phyloP scores from a whole-genome alignment of 2,113 vertebrate genomes.

The Ophthalmolycus amberensis region DNA sequence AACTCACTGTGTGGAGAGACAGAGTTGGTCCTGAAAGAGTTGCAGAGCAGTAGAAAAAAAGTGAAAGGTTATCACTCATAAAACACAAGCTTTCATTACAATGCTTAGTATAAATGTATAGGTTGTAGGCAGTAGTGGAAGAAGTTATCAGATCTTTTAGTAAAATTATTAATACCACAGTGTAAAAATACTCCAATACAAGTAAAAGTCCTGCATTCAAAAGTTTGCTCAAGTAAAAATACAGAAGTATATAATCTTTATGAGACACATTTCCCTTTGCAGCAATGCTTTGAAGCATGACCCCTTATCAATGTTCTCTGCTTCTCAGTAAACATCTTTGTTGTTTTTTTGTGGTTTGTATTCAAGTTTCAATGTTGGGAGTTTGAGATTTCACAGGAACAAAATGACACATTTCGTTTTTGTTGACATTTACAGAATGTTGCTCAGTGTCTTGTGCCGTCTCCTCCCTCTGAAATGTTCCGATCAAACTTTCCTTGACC shows the following conservation, averaged over 20 bases:
- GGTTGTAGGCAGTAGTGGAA: not conserved
- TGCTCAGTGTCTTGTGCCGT: constrained; percentile 42
- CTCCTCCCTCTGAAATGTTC: constrained; percentile 17
- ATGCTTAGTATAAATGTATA: not conserved
- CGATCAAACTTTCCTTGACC: constrained; percentile 4
- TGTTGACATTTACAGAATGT: constrained; percentile 22
- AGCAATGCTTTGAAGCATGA: not conserved
- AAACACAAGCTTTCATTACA: not conserved
- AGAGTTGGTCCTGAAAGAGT: not conserved
- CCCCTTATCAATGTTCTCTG: not conserved
- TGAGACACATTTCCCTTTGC: not conserved
- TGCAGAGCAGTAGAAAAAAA: not conserved
- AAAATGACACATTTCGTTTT: constrained; percentile 27
- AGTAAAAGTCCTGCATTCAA: not conserved
- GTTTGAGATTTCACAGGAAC: constrained; percentile 1
- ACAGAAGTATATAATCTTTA: not conserved
- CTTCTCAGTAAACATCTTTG: constrained; percentile 7
- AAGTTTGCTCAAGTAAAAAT: not conserved
- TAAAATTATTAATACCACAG: not conserved
- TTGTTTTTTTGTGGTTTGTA: constrained; percentile 9
- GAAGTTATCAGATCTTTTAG: not conserved
- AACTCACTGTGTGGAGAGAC: not conserved
- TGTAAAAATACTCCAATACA: not conserved
- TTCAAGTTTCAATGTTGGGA: not conserved
- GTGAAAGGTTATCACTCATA: not conserved